Evolutionary conservation across 2,888 invertebrate species (phyloP).

Genomic region (Machimus atricapillus): DNA sequence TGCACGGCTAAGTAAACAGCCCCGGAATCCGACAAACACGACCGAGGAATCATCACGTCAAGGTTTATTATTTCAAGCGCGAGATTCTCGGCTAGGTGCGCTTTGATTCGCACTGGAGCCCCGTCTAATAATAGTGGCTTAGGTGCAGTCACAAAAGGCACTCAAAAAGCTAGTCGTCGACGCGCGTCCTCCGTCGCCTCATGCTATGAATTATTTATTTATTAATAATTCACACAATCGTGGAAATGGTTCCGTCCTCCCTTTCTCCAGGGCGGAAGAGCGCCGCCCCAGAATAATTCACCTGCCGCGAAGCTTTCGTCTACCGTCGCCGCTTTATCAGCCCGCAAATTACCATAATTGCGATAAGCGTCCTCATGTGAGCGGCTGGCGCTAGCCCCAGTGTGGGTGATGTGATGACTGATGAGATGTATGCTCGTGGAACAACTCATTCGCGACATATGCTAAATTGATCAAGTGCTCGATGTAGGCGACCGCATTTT

Average conservation of each 20-base stretch:
- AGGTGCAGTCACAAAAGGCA: not conserved
- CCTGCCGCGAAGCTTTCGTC: not conserved
- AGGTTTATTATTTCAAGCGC: conserved; percentile 18
- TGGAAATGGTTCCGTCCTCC: not conserved
- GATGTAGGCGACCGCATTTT: not conserved
- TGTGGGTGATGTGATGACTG: not conserved
- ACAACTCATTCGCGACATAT: not conserved
- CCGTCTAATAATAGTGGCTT: not conserved
- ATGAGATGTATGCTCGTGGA: not conserved
- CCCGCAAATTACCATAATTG: not conserved
- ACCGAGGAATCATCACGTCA: not conserved
- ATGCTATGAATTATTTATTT: conserved; percentile 23
- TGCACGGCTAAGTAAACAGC: conserved; percentile 15
- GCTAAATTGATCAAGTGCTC: not conserved
- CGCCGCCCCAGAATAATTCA: not conserved
- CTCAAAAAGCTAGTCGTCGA: not conserved
- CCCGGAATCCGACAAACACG: conserved; percentile 9
- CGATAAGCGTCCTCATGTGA: not conserved
- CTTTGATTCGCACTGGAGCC: not conserved
- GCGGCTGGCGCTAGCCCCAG: not conserved
- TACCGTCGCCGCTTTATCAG: not conserved
- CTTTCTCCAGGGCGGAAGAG: not conserved
- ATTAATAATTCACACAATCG: conserved; percentile 1
- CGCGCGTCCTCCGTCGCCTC: not conserved
- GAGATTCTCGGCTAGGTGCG: not conserved